Evolutionary conservation across 2,113 vertebrate species (phyloP), one percentile per base, ranked within the genome.

Genomic region (Apaloderma vittatum): DNA sequence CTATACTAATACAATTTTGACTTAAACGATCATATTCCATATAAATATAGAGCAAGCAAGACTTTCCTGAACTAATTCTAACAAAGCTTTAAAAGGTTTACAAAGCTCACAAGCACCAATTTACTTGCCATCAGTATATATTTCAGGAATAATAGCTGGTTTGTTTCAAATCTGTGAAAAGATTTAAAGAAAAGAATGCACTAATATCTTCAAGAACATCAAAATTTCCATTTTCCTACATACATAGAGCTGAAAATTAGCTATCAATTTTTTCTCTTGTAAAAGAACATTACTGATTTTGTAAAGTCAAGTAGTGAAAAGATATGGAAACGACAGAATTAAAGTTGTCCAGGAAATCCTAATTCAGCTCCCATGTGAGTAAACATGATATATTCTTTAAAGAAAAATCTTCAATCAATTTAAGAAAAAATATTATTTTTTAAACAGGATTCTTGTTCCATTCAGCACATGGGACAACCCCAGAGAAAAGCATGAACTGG

Each of bases 1-100:
- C 97, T 97, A 97, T 88, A 96, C 55, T 67, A 96, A 97, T 90
- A 97, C 97, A 98, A 97, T 97, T 98, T 97, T 96, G 93, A 96
- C 88, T 97, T 95, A 95, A 97, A 98, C 21, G 54, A 43, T 58
- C 9, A 15, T 46, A 77, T 62, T 63, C 27, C 55, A 6, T 62
- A 54, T 46, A 84, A 87, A 92, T 72, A 74, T 2, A 88, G 19
- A 72, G 55, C 34, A 51, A 90, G 30, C 17, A 74, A 77, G 27
- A 86, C 55, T 74, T 93, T 82, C 21, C 59, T 61, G 27, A 79
- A 27, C 26, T 85, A 86, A 91, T 83, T 58, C 51, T 45, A 89
- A 30, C 12, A 89, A 66, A 83, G 55, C 34, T 86, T 93, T 83
- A 80, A 54, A 58, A 80, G 20, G 48, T 88, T 90, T 72, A 75